Evolutionary conservation across 2,113 vertebrate species (phyloP).

Genomic region (Patagioenas fasciata): DNA sequence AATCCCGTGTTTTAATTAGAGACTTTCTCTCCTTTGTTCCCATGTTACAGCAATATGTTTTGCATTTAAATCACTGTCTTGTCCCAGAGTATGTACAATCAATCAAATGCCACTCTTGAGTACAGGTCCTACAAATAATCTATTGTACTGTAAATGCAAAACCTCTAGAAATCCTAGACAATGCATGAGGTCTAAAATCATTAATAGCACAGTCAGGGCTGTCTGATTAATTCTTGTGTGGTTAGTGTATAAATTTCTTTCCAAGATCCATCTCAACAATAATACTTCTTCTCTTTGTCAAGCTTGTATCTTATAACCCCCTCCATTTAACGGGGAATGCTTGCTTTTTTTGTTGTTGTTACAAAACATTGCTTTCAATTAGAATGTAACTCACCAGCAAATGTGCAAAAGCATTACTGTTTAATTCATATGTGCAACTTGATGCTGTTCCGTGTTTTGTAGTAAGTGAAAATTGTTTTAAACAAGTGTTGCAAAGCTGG

Average conservation of each 20-base stretch:
- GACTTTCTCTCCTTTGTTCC: constrained; percentile 39
- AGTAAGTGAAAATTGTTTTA: constrained; percentile 21
- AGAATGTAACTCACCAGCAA: neutral
- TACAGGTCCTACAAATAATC: constrained; percentile 12
- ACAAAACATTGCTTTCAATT: neutral
- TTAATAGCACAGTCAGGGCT: constrained; percentile 3
- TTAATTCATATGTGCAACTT: neutral
- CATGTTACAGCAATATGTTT: constrained; percentile 24
- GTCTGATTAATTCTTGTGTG: constrained; percentile 40
- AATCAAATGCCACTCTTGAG: constrained; percentile 42
- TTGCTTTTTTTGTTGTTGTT: neutral
- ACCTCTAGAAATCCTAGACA: constrained; percentile 30
- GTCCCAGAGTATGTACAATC: neutral
- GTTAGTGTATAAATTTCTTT: constrained; percentile 9
- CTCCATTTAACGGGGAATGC: neutral
- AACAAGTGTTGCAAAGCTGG: neutral
- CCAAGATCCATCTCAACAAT: neutral
- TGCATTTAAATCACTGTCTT: constrained; percentile 39
- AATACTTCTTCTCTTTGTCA: neutral
- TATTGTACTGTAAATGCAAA: constrained; percentile 27
- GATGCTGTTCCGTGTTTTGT: neutral
- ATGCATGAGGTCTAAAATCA: constrained; percentile 11
- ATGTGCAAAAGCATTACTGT: neutral
- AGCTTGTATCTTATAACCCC: neutral
- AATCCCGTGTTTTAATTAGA: constrained; percentile 43